These are phyloP conservation scores for Gobio gobio DNA, from an alignment of 2,113 vertebrate species.

Conservation along the genomic window DNA sequence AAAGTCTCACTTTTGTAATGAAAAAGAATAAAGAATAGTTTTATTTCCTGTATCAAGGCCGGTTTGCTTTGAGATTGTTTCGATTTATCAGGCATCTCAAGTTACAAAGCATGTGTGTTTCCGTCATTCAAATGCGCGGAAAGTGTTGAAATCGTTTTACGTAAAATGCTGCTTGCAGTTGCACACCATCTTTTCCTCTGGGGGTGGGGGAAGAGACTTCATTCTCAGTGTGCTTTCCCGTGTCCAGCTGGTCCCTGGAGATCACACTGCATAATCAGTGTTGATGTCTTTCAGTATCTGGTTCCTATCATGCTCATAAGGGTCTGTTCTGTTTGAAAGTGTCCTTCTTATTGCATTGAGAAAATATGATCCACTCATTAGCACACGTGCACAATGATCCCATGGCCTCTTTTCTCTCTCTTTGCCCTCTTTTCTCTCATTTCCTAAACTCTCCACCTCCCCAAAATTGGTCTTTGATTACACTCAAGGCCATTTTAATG, in stretches of 20 bases:
- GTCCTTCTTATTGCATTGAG: not conserved
- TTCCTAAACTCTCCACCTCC: not conserved
- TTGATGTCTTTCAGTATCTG: slow-evolving; percentile 6
- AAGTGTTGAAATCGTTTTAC: not conserved
- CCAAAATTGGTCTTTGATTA: not conserved
- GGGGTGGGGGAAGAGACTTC: slow-evolving; percentile 9
- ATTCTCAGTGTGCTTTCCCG: not conserved
- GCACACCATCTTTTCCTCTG: not conserved
- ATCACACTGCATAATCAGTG: slow-evolving; percentile 6
- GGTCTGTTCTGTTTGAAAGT: not conserved
- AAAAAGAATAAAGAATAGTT: not conserved
- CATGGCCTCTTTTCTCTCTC: not conserved
- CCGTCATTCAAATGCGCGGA: not conserved
- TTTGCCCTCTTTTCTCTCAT: not conserved
- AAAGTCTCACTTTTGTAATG: not conserved
- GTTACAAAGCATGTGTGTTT: not conserved
- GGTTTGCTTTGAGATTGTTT: not conserved
- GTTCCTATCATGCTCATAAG: not conserved
- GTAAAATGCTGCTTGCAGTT: not conserved
- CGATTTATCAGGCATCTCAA: not conserved
- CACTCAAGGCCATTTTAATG: too few relatives aligned
- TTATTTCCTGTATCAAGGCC: not conserved
- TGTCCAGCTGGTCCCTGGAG: not conserved
- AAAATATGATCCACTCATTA: not conserved
- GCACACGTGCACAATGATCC: not conserved